Conservation (phyloP, 2,888 invertebrate genomes). For the Caenorhabditis imperialis region DNA sequence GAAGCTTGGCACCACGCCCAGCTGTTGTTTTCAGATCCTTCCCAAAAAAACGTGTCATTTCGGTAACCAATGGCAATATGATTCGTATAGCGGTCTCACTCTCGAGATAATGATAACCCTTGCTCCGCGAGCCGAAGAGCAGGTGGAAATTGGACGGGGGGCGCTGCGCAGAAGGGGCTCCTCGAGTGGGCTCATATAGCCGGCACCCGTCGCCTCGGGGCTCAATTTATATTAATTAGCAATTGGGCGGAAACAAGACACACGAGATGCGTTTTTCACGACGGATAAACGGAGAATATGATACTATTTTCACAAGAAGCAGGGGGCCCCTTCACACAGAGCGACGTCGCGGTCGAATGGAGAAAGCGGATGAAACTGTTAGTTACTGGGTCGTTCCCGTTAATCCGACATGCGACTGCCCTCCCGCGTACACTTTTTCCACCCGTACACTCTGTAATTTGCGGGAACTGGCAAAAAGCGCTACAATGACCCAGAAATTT, state of each 20-base stretch:
- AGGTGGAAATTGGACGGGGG: no score
- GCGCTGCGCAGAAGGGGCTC: constrained; percentile 3
- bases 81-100: constrained; percentile 22
- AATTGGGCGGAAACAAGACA: constrained; percentile 28
- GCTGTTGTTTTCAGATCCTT: no score
- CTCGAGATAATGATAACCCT: constrained; percentile 25
- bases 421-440: constrained; percentile 28
- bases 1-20: no score
- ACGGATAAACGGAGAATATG: constrained; percentile 37
- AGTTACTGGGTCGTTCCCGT: constrained; percentile 45
- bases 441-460: no score
- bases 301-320: constrained; percentile 24
- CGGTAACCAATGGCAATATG: neutral
- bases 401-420: constrained; percentile 24
- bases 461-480: constrained; percentile 24
- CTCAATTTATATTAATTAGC: constrained; percentile 59
- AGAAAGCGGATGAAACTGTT: constrained; percentile 48
- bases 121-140: constrained; percentile 1
- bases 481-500: constrained; percentile 47
- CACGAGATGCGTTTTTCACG: neutral
- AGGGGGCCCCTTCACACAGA: neutral
- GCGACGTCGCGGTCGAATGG: constrained; percentile 17
- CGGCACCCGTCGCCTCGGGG: constrained; percentile 41
- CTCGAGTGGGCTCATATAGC: constrained; percentile 39
- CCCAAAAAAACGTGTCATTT: no score